Evolutionary conservation across 2,113 vertebrate genomes (phyloP).

Genomic region (Sinocyclocheilus grahami): DNA sequence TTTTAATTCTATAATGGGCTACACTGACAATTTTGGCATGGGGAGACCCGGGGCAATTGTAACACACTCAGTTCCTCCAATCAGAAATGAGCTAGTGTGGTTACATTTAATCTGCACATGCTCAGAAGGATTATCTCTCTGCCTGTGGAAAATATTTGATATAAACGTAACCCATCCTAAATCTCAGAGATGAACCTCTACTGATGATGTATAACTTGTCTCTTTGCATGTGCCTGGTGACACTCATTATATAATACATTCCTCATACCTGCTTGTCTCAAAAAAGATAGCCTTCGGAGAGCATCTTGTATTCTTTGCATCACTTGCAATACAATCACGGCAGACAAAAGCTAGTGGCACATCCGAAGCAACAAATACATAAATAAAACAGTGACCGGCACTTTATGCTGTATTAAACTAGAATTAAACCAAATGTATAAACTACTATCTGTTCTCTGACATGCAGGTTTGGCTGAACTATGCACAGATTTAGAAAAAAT

Average conservation of each 20-base stretch:
- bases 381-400: background rate
- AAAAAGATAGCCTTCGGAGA: background rate
- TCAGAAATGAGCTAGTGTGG: too few relatives aligned
- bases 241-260: background rate
- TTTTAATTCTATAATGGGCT: background rate
- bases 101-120: too few relatives aligned
- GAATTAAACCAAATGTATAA: background rate
- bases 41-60: too few relatives aligned
- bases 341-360: background rate
- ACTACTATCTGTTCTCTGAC: background rate
- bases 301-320: background rate
- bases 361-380: background rate
- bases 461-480: background rate
- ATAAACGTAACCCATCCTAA: background rate
- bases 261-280: constrained; percentile 4
- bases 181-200: background rate
- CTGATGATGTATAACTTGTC: background rate
- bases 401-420: background rate
- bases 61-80: too few relatives aligned
- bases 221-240: background rate
- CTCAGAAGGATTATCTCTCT: too few relatives aligned
- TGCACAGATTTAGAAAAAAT: background rate
- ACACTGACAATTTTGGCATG: background rate
- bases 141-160: background rate
- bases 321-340: background rate